Evolutionary conservation across 2,888 invertebrate species (phyloP), one percentile per base, ranked within the genome.

Genomic region (Meliscaeva auricollis): DNA sequence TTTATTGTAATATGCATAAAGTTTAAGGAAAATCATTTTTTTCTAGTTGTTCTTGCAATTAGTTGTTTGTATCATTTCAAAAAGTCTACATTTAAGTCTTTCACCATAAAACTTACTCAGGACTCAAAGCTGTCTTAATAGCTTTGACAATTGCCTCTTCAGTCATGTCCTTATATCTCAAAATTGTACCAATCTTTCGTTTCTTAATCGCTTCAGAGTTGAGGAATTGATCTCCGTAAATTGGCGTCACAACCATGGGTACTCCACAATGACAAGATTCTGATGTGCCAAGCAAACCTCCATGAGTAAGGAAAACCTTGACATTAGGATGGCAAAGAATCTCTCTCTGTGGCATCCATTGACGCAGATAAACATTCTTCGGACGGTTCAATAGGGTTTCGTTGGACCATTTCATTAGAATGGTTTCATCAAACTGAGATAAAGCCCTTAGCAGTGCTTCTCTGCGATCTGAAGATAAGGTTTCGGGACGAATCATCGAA

Each of bases 301-400:
- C 96, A 89, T 96, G 96, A 0, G 95, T 94, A 35, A 96, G 92
- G 89, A 95, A 96, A 0, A 94, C 94, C 74, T 94, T 91, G 0
- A 95, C 93, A 83, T 95, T 95, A 0, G 94, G 94, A 89, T 96
- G 95, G 94, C 96, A 94, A 54, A 96, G 91, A 76, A 96, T 92
- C 88, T 95, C 95, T 73, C 93, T 93, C 88, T 96, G 96, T 0
- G 96, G 95, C 90, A 95, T 91, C 96, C 96, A 96, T 72, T 94
- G 93, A 70, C 92, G 93, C 8, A 94, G 90, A 89, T 94, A 92
- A 1, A 96, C 93, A 89, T 96, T 96, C 3, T 91, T 90, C 0
- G 95, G 94, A 81, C 94, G 92, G 64, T 92, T 92, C 1, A 93
- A 92, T 88, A 94, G 89, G 0, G 92, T 91, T 6, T 94, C 94